These are phyloP conservation scores for Marronus borbonicus DNA, from an alignment of 2,888 invertebrate genomes.

Conservation along the genomic window DNA sequence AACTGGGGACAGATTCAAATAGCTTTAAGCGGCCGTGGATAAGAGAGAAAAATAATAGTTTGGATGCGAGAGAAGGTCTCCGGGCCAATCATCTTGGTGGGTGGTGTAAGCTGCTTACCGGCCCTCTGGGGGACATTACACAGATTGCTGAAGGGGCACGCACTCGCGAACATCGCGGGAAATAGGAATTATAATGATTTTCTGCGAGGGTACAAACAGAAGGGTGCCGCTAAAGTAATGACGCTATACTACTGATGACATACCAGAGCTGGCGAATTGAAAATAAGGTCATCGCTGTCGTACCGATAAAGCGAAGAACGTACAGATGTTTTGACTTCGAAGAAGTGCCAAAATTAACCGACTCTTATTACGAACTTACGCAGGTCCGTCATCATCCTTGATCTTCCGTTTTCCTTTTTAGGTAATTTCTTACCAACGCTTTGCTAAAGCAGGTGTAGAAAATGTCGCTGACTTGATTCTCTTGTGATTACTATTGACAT, in stretches of 20 bases:
- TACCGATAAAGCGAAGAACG: constrained; percentile 3
- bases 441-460: too few species aligned
- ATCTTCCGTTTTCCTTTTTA: too few species aligned
- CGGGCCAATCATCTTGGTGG: constrained; percentile 65
- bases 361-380: constrained; percentile 18
- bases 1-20: constrained; percentile 65
- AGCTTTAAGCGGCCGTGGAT: constrained; percentile 63
- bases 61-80: constrained; percentile 62
- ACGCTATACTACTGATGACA: constrained; percentile 41
- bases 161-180: constrained; percentile 58
- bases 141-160: constrained; percentile 66
- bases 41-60: constrained; percentile 64
- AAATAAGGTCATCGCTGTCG: constrained; percentile 37
- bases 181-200: constrained; percentile 61
- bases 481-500: too few species aligned
- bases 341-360: constrained; percentile 11
- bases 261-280: constrained; percentile 41
- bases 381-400: not conserved
- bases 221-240: constrained; percentile 36
- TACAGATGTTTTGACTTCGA: constrained; percentile 24
- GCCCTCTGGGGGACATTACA: constrained; percentile 67
- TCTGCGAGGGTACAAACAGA: constrained; percentile 42
- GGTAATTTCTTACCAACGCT: too few species aligned
- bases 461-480: too few species aligned
- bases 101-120: constrained; percentile 67